Conservation (phyloP, 2,888 invertebrate species). For the Junonia oenone region DNA sequence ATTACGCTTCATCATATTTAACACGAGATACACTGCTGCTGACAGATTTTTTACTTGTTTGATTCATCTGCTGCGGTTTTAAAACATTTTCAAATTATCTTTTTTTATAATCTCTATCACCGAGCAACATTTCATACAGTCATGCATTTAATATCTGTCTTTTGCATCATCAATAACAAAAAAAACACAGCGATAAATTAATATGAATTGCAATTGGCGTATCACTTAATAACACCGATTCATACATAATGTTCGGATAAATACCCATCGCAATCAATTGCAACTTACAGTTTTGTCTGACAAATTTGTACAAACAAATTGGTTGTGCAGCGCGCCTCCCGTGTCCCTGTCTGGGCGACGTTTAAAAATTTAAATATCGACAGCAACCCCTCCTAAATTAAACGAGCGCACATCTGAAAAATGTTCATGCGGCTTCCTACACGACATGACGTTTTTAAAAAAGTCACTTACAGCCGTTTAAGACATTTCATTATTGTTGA, state of each 20-base stretch:
- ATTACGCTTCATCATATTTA: constrained; percentile 45
- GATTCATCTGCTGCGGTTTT: constrained; percentile 57
- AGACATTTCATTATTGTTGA: not conserved
- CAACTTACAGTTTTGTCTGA: constrained; percentile 44
- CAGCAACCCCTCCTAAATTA: constrained; percentile 67
- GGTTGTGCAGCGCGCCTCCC: constrained; percentile 42
- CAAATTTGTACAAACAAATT: constrained; percentile 68
- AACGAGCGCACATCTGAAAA: constrained; percentile 59
- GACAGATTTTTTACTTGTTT: constrained; percentile 61
- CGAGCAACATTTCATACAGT: not conserved
- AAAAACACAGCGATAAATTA: not conserved
- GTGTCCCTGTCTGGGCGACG: constrained; percentile 54
- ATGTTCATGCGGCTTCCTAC: constrained; percentile 37
- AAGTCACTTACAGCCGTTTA: constrained; percentile 14
- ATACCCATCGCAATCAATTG: constrained; percentile 33
- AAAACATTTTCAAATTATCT: constrained; percentile 2
- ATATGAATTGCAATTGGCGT: not conserved
- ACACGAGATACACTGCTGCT: constrained; percentile 38
- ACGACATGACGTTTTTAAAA: constrained; percentile 38
- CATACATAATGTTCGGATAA: constrained; percentile 13
- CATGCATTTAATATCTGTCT: not conserved
- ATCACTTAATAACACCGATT: not conserved
- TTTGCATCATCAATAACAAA: not conserved
- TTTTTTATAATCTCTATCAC: not conserved
- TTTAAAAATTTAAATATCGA: constrained; percentile 76